A percentile compares a stretch with the other conserved stretches of the same genome.
These are phyloP conservation scores for Ispidina lecontei DNA, from an alignment of 2,797 vertebrate genomes.

Conservation along the genomic window DNA sequence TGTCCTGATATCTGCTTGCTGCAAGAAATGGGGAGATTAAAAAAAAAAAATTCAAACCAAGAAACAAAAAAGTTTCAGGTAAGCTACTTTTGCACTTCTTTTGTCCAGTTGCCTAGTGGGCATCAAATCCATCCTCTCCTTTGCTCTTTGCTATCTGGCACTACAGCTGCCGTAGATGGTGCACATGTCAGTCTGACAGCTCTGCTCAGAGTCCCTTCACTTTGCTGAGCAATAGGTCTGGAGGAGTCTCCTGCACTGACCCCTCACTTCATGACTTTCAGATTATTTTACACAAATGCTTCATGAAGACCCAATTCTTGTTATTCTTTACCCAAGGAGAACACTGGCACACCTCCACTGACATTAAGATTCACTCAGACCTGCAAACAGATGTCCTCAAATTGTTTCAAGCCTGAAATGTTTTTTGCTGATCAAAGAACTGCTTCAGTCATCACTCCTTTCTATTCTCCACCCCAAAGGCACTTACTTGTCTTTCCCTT, in stretches of 20 bases:
- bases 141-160: not conserved
- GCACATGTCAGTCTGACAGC: not conserved
- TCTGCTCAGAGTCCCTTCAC: not conserved
- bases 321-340: not conserved
- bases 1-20: not conserved
- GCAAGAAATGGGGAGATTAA: not conserved
- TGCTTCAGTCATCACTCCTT: not conserved
- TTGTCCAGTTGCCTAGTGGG: not conserved
- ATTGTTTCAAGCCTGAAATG: not conserved
- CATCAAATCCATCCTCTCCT: not conserved
- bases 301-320: not conserved
- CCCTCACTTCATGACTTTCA: not conserved
- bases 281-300: not conserved
- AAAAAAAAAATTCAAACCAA: not conserved
- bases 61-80: not conserved
- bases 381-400: not conserved
- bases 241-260: not conserved
- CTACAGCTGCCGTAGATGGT: not conserved
- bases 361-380: not conserved
- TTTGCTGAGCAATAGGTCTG: not conserved
- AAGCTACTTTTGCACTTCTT: not conserved
- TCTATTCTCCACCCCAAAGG: not conserved
- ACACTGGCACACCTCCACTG: not conserved
- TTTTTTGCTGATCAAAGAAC: not conserved
- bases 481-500: not conserved